Percentiles rank a stretch among this genome's conserved stretches.
These are phyloP conservation scores for Eptatretus burgeri DNA, from an alignment of 2,113 vertebrate genomes.

Conservation along the genomic window DNA sequence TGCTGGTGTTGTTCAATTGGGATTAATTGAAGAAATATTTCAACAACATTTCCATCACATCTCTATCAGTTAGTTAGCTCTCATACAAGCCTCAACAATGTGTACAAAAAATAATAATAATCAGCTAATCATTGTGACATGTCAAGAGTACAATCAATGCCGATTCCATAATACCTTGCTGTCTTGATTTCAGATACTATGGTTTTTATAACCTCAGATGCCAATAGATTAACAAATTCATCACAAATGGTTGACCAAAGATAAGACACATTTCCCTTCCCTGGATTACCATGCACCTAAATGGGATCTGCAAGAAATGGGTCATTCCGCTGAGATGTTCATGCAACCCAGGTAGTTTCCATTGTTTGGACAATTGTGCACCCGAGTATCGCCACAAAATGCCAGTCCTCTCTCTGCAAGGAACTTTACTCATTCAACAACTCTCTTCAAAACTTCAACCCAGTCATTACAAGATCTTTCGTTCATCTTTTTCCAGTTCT, in stretches of 20 bases:
- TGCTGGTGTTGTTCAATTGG: background rate
- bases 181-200: constrained; percentile 6
- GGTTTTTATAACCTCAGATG: background rate
- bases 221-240: background rate
- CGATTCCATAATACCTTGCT: background rate
- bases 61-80: too few relatives aligned
- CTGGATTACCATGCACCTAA: background rate
- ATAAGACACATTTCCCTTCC: constrained; percentile 1
- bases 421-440: background rate
- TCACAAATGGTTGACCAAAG: background rate
- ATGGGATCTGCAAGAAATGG: constrained; percentile 2
- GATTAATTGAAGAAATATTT: constrained; percentile 6
- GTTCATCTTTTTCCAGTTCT: background rate
- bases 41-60: constrained; percentile 3
- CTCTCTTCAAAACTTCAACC: background rate
- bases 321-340: background rate
- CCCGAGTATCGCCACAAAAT: constrained; percentile 1
- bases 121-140: background rate
- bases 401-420: constrained; percentile 3
- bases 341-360: constrained; percentile 1
- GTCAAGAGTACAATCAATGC: constrained; percentile 1
- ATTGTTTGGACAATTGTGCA: constrained; percentile 4
- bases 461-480: constrained; percentile 1
- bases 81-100: too few relatives aligned
- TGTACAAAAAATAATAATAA: too few relatives aligned